phyloP scores from a whole-genome alignment of 1,140 invertebrate species.

The Penaeus indicus region DNA sequence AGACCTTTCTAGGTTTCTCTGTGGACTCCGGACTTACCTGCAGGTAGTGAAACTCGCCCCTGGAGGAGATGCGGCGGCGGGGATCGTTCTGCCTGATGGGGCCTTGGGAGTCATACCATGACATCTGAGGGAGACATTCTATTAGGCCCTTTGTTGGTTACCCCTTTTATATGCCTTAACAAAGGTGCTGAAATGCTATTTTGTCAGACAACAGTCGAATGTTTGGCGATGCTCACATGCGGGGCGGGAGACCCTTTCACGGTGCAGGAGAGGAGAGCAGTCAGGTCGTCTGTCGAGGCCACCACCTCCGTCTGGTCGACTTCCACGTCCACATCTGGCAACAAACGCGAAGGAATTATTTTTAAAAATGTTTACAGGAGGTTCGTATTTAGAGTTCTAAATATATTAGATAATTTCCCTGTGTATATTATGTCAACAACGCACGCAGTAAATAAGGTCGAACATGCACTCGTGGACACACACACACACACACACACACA shows the following conservation, averaged over 20 bases:
- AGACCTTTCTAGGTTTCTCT: too few relatives aligned
- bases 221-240: background rate
- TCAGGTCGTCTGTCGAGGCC: slow-evolving; percentile 10
- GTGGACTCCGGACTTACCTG: background rate
- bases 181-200: too few relatives aligned
- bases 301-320: background rate
- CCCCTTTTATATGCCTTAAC: too few relatives aligned
- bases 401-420: too few relatives aligned
- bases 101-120: slow-evolving; percentile 4
- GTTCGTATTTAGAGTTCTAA: too few relatives aligned
- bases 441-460: background rate
- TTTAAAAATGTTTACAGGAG: too few relatives aligned
- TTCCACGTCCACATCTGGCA: slow-evolving; percentile 38
- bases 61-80: slow-evolving; percentile 4
- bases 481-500: too few relatives aligned
- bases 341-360: background rate
- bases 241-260: background rate
- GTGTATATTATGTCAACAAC: too few relatives aligned
- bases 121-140: background rate
- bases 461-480: too few relatives aligned
- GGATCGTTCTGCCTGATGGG: slow-evolving; percentile 4
- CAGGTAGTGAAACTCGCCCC: background rate
- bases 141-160: background rate
- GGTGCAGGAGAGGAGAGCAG: slow-evolving; percentile 17
- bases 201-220: too few relatives aligned